Base-by-base conservation (phyloP, 2,113 vertebrate genomes). In the Cynocephalus volans region DNA sequence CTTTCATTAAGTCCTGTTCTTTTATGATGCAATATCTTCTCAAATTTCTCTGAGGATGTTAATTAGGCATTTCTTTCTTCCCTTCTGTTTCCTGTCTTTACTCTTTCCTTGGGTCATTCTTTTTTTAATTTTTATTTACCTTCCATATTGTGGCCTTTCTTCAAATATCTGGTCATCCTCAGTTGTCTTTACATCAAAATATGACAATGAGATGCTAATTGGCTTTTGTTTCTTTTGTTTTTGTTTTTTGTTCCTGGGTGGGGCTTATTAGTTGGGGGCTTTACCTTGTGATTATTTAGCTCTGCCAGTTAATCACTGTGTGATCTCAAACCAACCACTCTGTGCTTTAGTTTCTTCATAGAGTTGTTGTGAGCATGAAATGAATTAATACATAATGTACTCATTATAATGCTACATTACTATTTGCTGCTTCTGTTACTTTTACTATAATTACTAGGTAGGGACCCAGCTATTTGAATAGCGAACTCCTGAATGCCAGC, bases 331-430 rank as follows among this genome's bases (percentile, higher is more conserved):
- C 6, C 28, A n/a, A 75, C 18, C 41, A 81, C 72, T 90, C 89
- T 60, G 72, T 64, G 72, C 58, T 80, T 83, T 8, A 10, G 50
- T 84, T 86, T 93, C 60, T 96, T 85, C 45, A 65, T 81, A 15
- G 23, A 72, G 65, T 36, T 93, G 41, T 36, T 64, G 62, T 93
- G 36, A 64, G 19, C 41, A 81, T 65, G 83, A 77, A 89, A 33
- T 84, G n/a, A 86, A 84, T 65, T 56, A 75, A 81, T 58, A 54
- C 3, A 23, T 58, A 36, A 58, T 36, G 4, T 76, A 36, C 70
- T 86, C 62, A 28, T n/a, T 80, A 52, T 28, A 67, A 7, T 28
- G 33, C 4, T 33, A 33, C 58, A 6, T 23, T 64, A 92, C 28
- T 41, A 26, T 82, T 83, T 12, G 15, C 28, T 65, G 69, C n/a